phyloP scores from a whole-genome alignment of 2,113 vertebrate species.

The Protobothrops mucrosquamatus region DNA sequence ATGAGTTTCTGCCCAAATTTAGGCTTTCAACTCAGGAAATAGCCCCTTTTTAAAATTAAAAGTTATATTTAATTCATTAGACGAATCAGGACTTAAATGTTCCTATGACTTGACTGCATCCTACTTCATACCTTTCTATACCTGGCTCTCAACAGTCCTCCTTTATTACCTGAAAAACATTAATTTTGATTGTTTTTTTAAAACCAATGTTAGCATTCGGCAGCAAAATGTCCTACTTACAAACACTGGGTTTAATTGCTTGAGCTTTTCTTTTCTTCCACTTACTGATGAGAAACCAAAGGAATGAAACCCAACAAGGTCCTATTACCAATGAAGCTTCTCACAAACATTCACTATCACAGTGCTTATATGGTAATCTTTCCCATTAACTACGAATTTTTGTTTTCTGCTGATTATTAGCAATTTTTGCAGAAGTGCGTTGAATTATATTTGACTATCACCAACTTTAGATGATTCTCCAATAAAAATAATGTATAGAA shows the following conservation, averaged over 20 bases:
- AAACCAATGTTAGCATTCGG: neutral
- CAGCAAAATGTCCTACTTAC: no score
- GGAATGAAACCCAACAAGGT: neutral
- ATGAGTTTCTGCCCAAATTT: neutral
- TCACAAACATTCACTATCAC: neutral
- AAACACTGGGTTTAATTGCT: neutral
- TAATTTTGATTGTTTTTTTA: neutral
- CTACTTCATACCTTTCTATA: neutral
- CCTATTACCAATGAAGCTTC: neutral
- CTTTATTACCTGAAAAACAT: neutral
- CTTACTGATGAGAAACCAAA: slow-evolving; percentile 23
- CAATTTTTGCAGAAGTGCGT: neutral
- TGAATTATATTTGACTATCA: neutral
- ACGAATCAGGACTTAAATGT: neutral
- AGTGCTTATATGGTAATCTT: neutral
- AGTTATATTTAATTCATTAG: neutral
- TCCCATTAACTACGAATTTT: neutral
- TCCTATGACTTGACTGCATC: neutral
- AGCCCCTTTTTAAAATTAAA: neutral
- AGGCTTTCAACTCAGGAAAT: neutral
- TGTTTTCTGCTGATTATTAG: neutral
- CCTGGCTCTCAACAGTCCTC: neutral
- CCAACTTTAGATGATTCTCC: neutral
- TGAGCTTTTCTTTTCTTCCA: neutral
- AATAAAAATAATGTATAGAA: neutral